Base-by-base conservation (phyloP, 2,888 invertebrate genomes). In the Ctenicera cuprea region DNA sequence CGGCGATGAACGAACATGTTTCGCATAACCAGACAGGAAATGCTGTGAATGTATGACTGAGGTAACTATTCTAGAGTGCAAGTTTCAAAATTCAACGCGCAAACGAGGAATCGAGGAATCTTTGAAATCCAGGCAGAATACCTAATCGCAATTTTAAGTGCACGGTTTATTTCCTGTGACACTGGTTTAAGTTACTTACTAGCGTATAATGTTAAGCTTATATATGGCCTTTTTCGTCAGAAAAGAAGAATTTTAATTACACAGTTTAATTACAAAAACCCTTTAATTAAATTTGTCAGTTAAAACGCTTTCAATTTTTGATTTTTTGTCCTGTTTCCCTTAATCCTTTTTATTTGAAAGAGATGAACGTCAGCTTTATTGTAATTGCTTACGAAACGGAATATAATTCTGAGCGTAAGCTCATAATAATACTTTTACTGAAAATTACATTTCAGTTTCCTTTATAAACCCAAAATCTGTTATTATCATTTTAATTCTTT, bases 81-180 rank as follows among this genome's bases (percentile, higher is more conserved):
- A 14, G n/a, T 57, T 57, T 57, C 33, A 57, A 50, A 57, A 30
- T 57, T 57, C 33, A 57, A 57, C 57, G n/a, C 18, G 26, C 52
- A 52, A 52, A 52, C 52, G 33, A n/a, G n/a, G 12, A 16, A 18
- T n/a, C n/a, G n/a, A n/a, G n/a, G n/a, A 57, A 57, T 30, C 57
- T 57, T 57, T 18, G 14, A 33, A 33, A 57, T 33, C 33, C 12
- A 30, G 57, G 18, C 16, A 8, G 57, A 57, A 57, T 57, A 57
- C 57, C 16, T 54, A 57, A 57, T 57, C 57, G 33, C 57, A 57
- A 57, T 57, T 57, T 33, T 7, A 57, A 57, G 57, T 57, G 57
- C 37, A 37, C 30, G 57, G n/a, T 33, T 57, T 33, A 52, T 52
- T 26, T 26, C 26, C 26, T 57, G 16, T 57, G 3, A 33, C 30